These are phyloP conservation scores for Meriones psammophilus DNA, from an alignment of 2,797 vertebrate genomes.

Conservation along the genomic window DNA sequence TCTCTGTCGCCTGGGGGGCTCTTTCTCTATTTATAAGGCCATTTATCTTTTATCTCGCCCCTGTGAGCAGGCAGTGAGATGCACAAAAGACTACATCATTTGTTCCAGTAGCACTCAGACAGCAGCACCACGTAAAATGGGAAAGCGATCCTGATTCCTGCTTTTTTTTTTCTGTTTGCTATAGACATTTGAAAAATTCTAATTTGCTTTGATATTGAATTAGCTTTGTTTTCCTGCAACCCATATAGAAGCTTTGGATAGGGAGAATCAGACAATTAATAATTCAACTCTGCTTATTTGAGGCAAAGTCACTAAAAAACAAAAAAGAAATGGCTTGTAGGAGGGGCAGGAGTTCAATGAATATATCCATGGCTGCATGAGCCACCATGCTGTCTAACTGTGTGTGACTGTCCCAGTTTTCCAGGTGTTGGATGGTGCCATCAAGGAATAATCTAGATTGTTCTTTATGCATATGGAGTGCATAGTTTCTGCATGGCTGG, in stretches of 20 bases:
- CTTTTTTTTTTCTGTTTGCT: not conserved
- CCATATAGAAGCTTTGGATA: not conserved
- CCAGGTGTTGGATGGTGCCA: not conserved
- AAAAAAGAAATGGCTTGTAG: not conserved
- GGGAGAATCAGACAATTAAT: slow-evolving; percentile 42
- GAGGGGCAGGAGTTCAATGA: not conserved
- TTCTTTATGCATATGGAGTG: fast-evolving
- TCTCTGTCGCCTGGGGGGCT: slow-evolving; percentile 51
- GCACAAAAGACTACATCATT: slow-evolving; percentile 55
- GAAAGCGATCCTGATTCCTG: slow-evolving; percentile 38
- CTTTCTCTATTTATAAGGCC: slow-evolving; percentile 50
- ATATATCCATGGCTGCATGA: fast-evolving
- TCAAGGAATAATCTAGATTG: no score
- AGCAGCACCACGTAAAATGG: not conserved
- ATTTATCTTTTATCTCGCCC: slow-evolving; percentile 70
- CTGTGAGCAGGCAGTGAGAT: not conserved
- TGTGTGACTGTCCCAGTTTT: not conserved
- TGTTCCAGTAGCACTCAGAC: slow-evolving; percentile 71
- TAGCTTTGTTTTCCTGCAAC: not conserved
- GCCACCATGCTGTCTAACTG: not conserved
- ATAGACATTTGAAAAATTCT: slow-evolving; percentile 52
- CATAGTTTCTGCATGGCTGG: not conserved
- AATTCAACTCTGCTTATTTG: not conserved
- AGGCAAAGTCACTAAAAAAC: not conserved
- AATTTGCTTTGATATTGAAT: slow-evolving; percentile 48